Evolutionary conservation across 2,113 vertebrate species (phyloP).

Genomic region (Thunnus thynnus): DNA sequence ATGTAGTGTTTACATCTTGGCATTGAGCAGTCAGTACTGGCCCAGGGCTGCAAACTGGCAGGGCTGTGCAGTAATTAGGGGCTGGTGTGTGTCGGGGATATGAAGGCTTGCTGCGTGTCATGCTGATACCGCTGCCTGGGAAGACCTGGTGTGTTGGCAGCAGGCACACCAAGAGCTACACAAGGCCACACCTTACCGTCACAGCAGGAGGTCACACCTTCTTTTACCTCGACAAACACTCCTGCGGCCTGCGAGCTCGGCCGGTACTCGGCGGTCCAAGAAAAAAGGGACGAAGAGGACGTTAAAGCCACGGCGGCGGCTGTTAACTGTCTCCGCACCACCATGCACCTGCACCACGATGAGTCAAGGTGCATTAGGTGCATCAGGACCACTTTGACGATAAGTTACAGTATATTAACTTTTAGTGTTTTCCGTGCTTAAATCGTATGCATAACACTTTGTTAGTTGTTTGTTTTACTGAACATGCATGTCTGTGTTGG

Average conservation of each 20-base stretch:
- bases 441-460: not conserved
- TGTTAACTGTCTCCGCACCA: too few species aligned
- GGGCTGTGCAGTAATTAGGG: slow-evolving; percentile 73
- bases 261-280: not conserved
- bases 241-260: not conserved
- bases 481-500: not conserved
- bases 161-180: slow-evolving; percentile 24
- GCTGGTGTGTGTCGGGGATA: slow-evolving; percentile 55
- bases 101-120: slow-evolving; percentile 59
- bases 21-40: slow-evolving; percentile 63
- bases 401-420: too few species aligned
- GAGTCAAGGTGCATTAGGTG: not conserved
- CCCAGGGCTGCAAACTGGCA: slow-evolving; percentile 71
- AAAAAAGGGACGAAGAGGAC: not conserved
- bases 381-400: too few species aligned
- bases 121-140: slow-evolving; percentile 62
- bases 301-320: not conserved
- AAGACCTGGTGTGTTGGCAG: slow-evolving; percentile 28
- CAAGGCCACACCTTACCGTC: slow-evolving; percentile 43
- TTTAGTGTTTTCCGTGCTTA: too few species aligned
- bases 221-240: not conserved
- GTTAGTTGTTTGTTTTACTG: not conserved
- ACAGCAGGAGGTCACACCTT: slow-evolving; percentile 39
- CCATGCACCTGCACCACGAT: too few species aligned
- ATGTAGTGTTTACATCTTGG: slow-evolving; percentile 80